A percentile compares a stretch with the other conserved stretches of the same genome.
Evolutionary conservation across 2,888 invertebrate genomes (phyloP).

Genomic region (Heliconius sara): DNA sequence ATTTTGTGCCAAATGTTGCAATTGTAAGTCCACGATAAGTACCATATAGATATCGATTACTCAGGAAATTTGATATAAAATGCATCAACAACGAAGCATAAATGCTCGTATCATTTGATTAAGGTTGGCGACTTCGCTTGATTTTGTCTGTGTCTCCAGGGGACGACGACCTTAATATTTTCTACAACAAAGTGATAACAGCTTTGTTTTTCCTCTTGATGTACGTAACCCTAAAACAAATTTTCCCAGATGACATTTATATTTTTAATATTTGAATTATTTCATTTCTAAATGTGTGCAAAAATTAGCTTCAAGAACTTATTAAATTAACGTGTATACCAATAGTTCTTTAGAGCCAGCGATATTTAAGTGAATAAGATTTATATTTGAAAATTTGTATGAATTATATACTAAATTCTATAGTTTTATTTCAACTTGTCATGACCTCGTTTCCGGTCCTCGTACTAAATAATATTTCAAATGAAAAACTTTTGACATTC

Average conservation of each 20-base stretch:
- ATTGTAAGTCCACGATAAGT: too few relatives aligned
- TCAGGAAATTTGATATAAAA: too few relatives aligned
- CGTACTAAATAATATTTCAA: neutral
- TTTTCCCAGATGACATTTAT: neutral
- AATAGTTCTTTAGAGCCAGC: constrained; percentile 4
- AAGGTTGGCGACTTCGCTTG: too few relatives aligned
- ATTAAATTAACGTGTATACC: neutral
- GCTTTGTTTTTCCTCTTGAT: too few relatives aligned
- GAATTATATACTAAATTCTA: neutral
- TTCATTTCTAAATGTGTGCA: neutral
- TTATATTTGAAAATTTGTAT: neutral
- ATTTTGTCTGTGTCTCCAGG: too few relatives aligned
- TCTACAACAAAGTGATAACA: too few relatives aligned
- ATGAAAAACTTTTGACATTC: neutral
- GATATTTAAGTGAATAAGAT: neutral
- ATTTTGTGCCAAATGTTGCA: too few relatives aligned
- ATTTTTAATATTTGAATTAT: neutral
- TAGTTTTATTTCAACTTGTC: constrained; percentile 6
- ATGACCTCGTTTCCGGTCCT: neutral
- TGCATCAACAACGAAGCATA: too few relatives aligned
- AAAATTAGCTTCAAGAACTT: neutral
- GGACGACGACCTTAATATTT: too few relatives aligned
- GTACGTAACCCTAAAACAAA: too few relatives aligned
- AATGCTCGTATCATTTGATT: too few relatives aligned
- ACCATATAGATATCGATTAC: too few relatives aligned